Base-by-base conservation (phyloP, 2,888 invertebrate genomes). In the Mimas tiliae region DNA sequence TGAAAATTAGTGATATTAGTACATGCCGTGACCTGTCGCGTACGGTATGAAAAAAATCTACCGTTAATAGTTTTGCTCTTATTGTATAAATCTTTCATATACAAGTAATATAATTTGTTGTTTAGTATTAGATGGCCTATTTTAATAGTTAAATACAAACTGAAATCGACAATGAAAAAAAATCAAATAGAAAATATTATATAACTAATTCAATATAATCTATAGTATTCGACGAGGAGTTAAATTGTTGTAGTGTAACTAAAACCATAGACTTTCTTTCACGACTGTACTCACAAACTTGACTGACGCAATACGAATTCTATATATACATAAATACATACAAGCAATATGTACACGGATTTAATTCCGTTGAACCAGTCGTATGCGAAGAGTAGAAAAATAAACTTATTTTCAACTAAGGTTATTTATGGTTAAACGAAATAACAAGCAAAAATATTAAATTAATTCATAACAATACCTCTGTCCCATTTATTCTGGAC, bases 1-100 rank as follows among this genome's bases (percentile, higher is more conserved):
- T 14, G 50, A 47, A 42, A 53, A 33, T 42, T 64, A 64, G 34
- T 64, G 64, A 51, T 64, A 64, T 51, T 51, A 38, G 12, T n/a
- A 16, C 12, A 27, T 27, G 27, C 27, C 34, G 12, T 33, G 48
- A 50, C 16, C 34, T 48, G 50, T 19, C 27, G 11, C 11, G 38
- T 34, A 38, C 55, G 16, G 34, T 16, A 16, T 38, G 7, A 53
- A 34, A 16, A 53, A 38, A 55, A 9, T 58, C 42, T 42, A 42
- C 19, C 55, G 38, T n/a, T n/a, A 27, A 27, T 33, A 33, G 1
- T 53, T 4, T 53, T 11, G 27, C 21, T 12, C 1, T 9, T 51
- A 21, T 19, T 11, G 11, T n/a, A 47, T 6, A 47, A 47, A 47
- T 47, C 27, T 3, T 27, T 4, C 27, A 4, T 27, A 27, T 27